A percentile compares a stretch with the other conserved stretches of the same genome.
These are phyloP conservation scores for Sorex araneus DNA, from an alignment of 2,113 vertebrate genomes.

Conservation along the genomic window DNA sequence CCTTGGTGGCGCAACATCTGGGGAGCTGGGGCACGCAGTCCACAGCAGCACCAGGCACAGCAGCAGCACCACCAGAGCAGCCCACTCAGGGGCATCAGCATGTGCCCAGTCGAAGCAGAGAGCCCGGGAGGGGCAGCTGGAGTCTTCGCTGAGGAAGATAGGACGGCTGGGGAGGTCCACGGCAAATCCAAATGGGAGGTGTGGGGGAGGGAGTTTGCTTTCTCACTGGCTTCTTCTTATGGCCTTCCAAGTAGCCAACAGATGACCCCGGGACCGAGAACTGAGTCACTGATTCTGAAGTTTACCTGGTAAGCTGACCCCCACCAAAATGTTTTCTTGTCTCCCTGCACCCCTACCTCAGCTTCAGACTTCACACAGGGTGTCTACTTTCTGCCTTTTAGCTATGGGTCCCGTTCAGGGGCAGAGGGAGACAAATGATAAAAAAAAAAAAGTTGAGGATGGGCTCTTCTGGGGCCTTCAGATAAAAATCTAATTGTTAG, in stretches of 20 bases:
- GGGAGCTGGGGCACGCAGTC: slow-evolving; percentile 89
- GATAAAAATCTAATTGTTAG: slow-evolving; percentile 38
- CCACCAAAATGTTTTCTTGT: slow-evolving; percentile 54
- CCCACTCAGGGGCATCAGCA: slow-evolving; percentile 89
- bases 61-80: slow-evolving; percentile 82
- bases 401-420: neutral
- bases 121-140: slow-evolving; percentile 35
- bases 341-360: neutral
- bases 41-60: slow-evolving; percentile 88
- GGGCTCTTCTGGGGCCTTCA: slow-evolving; percentile 18
- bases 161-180: slow-evolving; percentile 45
- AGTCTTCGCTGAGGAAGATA: slow-evolving; percentile 67
- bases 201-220: neutral
- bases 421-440: neutral
- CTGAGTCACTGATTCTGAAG: slow-evolving; percentile 64
- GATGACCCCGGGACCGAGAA: slow-evolving; percentile 43
- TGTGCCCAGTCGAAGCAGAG: slow-evolving; percentile 82
- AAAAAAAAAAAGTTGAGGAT: neutral
- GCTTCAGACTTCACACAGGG: slow-evolving; percentile 48
- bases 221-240: slow-evolving; percentile 63
- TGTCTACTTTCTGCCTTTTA: slow-evolving; percentile 59
- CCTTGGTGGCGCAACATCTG: slow-evolving; percentile 95
- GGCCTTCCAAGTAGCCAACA: slow-evolving; percentile 63
- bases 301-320: slow-evolving; percentile 35
- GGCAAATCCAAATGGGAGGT: slow-evolving; percentile 50